phyloP scores from a whole-genome alignment of 2,113 vertebrate species.

The Actinemys pallida region DNA sequence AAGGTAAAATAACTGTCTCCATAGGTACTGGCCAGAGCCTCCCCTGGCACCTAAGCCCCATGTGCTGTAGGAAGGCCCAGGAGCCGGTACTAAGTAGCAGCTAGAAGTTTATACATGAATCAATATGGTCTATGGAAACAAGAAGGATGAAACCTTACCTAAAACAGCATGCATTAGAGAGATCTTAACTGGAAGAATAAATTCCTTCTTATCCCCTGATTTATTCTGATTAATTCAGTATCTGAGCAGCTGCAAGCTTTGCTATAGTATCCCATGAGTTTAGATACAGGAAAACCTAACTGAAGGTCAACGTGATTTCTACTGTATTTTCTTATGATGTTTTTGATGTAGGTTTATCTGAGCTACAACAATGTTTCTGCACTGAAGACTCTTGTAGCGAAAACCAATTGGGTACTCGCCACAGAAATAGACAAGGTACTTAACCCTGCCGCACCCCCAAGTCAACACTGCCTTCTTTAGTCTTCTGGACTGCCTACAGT shows the following conservation, averaged over 20 bases:
- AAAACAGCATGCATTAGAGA: background rate
- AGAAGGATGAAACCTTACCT: background rate
- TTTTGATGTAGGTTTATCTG: conserved; percentile 90
- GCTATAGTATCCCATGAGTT: background rate
- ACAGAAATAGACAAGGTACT: conserved; percentile 90
- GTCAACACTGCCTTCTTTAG: background rate
- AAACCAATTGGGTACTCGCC: conserved; percentile 88
- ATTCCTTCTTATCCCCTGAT: background rate
- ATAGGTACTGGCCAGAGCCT: background rate
- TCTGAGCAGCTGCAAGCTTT: background rate
- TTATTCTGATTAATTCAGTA: background rate
- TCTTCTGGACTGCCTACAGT: background rate
- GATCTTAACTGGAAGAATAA: background rate
- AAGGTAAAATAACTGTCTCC: conserved; percentile 83
- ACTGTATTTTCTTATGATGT: background rate
- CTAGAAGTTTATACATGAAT: background rate
- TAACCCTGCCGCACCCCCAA: background rate
- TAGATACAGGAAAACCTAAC: background rate
- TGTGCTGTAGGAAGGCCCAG: background rate
- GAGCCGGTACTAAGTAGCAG: background rate
- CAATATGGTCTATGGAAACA: background rate
- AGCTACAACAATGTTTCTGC: conserved; percentile 98
- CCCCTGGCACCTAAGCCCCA: background rate
- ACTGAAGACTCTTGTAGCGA: conserved; percentile 90
- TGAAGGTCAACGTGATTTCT: background rate